A percentile compares a stretch with the other conserved stretches of the same genome.
phyloP scores from a whole-genome alignment of 1,140 invertebrate species.

The Hetaerina americana region DNA sequence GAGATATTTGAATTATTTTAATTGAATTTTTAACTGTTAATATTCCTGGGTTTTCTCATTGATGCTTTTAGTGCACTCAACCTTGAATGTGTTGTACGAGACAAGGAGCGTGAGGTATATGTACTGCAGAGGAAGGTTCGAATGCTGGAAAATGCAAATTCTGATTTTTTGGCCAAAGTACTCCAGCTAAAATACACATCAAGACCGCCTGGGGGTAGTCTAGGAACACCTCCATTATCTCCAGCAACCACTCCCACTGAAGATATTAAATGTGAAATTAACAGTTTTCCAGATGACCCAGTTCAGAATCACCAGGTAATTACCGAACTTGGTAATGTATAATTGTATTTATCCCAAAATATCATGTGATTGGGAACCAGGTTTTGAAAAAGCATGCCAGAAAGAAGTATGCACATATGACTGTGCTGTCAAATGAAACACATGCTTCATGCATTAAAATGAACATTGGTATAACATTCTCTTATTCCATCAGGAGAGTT shows the following conservation, averaged over 20 bases:
- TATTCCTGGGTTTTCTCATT: too few relatives aligned
- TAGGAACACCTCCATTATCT: neutral
- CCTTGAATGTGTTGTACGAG: constrained; percentile 20
- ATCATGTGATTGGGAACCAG: neutral
- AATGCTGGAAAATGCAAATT: constrained; percentile 23
- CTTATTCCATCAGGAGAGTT: neutral
- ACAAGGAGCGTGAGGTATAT: constrained; percentile 22
- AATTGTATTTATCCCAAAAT: neutral
- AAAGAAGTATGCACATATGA: neutral
- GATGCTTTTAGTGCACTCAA: constrained; percentile 21
- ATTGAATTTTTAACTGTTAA: too few relatives aligned
- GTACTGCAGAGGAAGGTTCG: constrained; percentile 23
- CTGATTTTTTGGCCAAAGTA: constrained; percentile 23
- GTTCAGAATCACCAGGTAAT: neutral
- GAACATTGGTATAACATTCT: neutral
- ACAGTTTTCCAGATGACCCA: neutral
- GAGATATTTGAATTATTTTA: too few relatives aligned
- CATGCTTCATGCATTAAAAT: neutral
- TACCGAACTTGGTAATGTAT: neutral
- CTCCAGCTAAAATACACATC: constrained; percentile 21
- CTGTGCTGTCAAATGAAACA: neutral
- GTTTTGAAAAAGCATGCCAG: neutral
- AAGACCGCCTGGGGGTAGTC: neutral
- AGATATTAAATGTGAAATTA: too few relatives aligned
- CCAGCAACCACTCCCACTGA: neutral